Evolutionary conservation across 2,113 vertebrate species (phyloP).

Genomic region (Clarias magur): DNA sequence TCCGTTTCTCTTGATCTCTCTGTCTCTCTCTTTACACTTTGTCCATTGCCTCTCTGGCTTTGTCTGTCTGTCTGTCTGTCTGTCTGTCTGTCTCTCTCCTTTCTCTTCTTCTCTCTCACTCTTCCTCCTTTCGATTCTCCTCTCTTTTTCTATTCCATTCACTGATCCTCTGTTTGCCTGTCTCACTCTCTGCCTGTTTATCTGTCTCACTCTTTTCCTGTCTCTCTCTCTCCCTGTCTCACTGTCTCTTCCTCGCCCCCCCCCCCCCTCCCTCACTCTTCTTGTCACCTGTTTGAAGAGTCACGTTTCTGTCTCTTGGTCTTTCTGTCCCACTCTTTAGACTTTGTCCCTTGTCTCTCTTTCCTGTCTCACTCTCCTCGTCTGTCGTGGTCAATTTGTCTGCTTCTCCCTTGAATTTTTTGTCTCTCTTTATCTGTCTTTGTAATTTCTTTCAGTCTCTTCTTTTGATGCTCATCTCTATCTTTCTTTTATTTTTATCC

Average conservation of each 20-base stretch:
- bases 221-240: constrained; percentile 3
- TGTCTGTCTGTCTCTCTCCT: background rate
- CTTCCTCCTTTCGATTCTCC: background rate
- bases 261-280: too few species aligned
- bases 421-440: background rate
- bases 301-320: too few species aligned
- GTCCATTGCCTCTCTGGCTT: background rate
- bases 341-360: background rate
- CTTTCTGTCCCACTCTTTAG: background rate
- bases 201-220: background rate
- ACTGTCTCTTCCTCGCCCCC: background rate
- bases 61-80: too few species aligned
- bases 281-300: too few species aligned
- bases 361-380: background rate
- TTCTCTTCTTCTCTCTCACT: constrained; percentile 57
- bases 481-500: background rate
- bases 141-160: background rate
- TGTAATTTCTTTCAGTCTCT: background rate
- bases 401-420: background rate
- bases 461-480: background rate
- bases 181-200: background rate
- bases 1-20: background rate
- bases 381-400: too few species aligned
- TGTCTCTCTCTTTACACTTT: background rate
- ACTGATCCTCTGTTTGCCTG: background rate